A percentile compares a stretch with the other conserved stretches of the same genome.
Evolutionary conservation across 2,797 vertebrate genomes (phyloP).

Genomic region (Neostethus bicornis): DNA sequence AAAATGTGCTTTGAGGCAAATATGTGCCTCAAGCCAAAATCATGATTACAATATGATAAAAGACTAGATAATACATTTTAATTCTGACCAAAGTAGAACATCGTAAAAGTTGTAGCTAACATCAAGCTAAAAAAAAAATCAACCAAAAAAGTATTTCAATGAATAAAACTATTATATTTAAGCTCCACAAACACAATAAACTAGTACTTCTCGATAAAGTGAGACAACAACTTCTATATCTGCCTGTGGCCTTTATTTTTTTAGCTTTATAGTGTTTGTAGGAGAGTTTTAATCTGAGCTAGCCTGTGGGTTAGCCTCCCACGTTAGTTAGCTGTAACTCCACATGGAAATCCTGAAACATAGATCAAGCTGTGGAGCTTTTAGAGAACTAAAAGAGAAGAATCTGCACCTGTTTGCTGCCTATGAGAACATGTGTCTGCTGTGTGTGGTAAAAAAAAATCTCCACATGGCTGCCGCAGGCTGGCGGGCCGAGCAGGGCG

Average conservation of each 20-base stretch:
- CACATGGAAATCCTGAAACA: background rate
- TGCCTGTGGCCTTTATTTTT: conserved; percentile 1
- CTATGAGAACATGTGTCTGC: conserved; percentile 27
- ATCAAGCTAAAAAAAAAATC: no score
- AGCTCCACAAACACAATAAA: no score
- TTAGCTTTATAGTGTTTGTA: background rate
- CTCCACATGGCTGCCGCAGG: conserved; percentile 69
- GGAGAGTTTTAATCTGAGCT: conserved; percentile 7
- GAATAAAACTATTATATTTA: no score
- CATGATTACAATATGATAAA: no score
- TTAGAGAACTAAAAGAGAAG: background rate
- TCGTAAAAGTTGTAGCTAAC: no score
- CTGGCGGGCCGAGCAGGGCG: conserved; percentile 40
- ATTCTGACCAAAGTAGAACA: no score
- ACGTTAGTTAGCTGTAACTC: background rate
- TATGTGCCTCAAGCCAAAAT: no score
- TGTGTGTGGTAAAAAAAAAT: conserved; percentile 48
- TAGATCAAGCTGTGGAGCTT: no score
- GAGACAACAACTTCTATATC: background rate
- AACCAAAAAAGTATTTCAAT: no score
- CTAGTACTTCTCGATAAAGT: background rate
- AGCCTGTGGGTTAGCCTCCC: conserved; percentile 32
- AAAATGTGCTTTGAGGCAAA: background rate
- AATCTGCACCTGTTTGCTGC: conserved; percentile 31
- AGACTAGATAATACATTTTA: no score